Conservation (phyloP, 2,888 invertebrate species). For the Rotaria magnacalcarata region DNA sequence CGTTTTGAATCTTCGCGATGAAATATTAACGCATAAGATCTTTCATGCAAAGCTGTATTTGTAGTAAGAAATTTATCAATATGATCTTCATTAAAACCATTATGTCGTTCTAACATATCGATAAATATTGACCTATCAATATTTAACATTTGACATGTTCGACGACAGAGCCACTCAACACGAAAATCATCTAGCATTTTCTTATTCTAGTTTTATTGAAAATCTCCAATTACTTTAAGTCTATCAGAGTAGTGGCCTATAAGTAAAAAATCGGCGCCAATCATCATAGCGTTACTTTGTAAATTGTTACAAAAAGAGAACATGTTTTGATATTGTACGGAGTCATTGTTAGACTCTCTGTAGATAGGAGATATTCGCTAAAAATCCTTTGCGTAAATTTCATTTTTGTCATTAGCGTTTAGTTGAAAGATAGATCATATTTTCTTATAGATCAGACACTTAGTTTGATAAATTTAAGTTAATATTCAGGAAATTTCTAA, state of each 20-base stretch:
- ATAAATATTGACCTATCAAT: not conserved
- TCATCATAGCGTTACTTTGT: not conserved
- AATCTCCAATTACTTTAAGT: not conserved
- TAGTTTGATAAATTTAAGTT: no score
- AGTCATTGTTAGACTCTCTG: no score
- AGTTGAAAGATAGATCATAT: no score
- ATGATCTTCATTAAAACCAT: slow-evolving; percentile 4
- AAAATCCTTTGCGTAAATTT: no score
- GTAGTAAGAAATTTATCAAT: not conserved
- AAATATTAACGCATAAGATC: not conserved
- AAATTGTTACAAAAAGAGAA: no score
- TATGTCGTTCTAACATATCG: not conserved
- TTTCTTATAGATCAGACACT: no score
- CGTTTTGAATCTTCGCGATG: not conserved
- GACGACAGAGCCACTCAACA: not conserved
- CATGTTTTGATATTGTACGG: no score
- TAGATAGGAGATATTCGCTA: no score
- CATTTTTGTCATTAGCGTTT: no score
- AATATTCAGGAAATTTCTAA: no score
- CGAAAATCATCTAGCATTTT: slow-evolving; percentile 14
- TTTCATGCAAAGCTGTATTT: not conserved
- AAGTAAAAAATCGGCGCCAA: not conserved
- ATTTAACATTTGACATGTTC: not conserved
- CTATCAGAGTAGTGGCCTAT: not conserved
- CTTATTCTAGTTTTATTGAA: not conserved